A percentile compares a stretch with the other conserved stretches of the same genome.
phyloP scores from a whole-genome alignment of 2,113 vertebrate species.

The Festucalex cinctus region DNA sequence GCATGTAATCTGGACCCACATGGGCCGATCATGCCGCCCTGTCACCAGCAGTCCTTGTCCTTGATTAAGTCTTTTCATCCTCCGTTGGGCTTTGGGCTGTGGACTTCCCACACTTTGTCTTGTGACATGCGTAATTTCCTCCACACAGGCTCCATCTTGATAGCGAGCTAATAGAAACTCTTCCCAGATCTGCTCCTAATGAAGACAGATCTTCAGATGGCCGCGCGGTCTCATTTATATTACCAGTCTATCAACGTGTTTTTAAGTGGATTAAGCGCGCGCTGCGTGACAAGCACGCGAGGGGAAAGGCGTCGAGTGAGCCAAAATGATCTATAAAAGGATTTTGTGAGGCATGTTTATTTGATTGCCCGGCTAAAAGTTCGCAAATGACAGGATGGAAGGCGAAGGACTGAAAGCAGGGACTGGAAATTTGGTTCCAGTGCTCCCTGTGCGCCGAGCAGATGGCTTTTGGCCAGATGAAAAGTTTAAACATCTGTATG shows the following conservation, averaged over 20 bases:
- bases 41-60: slow-evolving; percentile 48
- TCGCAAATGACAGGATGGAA: slow-evolving; percentile 22
- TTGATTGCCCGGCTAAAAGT: slow-evolving; percentile 21
- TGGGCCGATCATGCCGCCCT: slow-evolving; percentile 48
- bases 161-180: slow-evolving; percentile 68
- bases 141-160: slow-evolving; percentile 61
- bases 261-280: slow-evolving; percentile 62
- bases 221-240: slow-evolving; percentile 59
- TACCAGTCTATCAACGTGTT: slow-evolving; percentile 56
- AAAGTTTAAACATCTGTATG: slow-evolving; percentile 1
- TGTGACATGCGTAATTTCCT: slow-evolving; percentile 67
- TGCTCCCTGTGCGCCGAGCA: slow-evolving; percentile 6
- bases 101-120: slow-evolving; percentile 51
- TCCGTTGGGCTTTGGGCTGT: slow-evolving; percentile 38
- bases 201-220: slow-evolving; percentile 68
- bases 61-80: slow-evolving; percentile 69
- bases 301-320: neutral
- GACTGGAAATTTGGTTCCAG: slow-evolving; percentile 30
- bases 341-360: slow-evolving; percentile 33
- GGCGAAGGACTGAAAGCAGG: slow-evolving; percentile 24
- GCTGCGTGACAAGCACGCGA: slow-evolving; percentile 16
- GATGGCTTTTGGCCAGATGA: slow-evolving; percentile 8
- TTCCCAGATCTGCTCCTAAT: slow-evolving; percentile 63
- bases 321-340: slow-evolving; percentile 41
- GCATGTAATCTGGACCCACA: slow-evolving; percentile 50